phyloP scores from a whole-genome alignment of 1,140 invertebrate species.

The Eumeta japonica region DNA sequence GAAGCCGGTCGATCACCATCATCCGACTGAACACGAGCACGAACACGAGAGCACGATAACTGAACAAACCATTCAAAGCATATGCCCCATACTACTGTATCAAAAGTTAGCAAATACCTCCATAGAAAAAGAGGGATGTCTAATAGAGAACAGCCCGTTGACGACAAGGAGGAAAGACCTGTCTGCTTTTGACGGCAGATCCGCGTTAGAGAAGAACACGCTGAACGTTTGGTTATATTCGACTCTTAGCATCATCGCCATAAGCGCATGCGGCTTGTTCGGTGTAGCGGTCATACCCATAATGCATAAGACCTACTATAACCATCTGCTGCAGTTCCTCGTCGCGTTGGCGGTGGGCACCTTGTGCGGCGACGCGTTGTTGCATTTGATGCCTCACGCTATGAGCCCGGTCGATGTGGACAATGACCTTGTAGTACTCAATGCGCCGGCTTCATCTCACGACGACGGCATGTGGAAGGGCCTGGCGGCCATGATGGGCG shows the following conservation, averaged over 20 bases:
- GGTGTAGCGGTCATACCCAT: constrained; percentile 84
- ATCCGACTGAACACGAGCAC: constrained; percentile 21
- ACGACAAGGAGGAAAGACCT: constrained; percentile 8
- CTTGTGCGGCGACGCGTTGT: constrained; percentile 84
- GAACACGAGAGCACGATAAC: constrained; percentile 30
- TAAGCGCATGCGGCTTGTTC: constrained; percentile 80
- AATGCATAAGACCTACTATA: constrained; percentile 87
- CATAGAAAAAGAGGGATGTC: constrained; percentile 58
- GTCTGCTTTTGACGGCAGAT: constrained; percentile 17
- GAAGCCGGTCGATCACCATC: constrained; percentile 30
- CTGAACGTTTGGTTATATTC: constrained; percentile 77
- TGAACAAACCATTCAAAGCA: constrained; percentile 46
- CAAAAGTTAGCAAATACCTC: constrained; percentile 59
- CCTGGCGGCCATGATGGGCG: constrained; percentile 73
- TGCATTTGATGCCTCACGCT: constrained; percentile 91
- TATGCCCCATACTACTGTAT: constrained; percentile 67
- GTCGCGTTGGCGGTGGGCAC: constrained; percentile 91
- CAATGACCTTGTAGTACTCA: constrained; percentile 28
- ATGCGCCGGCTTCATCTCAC: too few species aligned
- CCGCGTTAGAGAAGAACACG: constrained; percentile 37
- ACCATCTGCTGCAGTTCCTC: constrained; percentile 86
- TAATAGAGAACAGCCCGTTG: constrained; percentile 34
- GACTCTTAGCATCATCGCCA: constrained; percentile 74
- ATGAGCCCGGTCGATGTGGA: constrained; percentile 59
- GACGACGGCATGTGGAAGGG: constrained; percentile 79